Percentiles rank a stretch among this genome's conserved stretches.
phyloP scores from a whole-genome alignment of 2,888 invertebrate species.

The Machimus atricapillus region DNA sequence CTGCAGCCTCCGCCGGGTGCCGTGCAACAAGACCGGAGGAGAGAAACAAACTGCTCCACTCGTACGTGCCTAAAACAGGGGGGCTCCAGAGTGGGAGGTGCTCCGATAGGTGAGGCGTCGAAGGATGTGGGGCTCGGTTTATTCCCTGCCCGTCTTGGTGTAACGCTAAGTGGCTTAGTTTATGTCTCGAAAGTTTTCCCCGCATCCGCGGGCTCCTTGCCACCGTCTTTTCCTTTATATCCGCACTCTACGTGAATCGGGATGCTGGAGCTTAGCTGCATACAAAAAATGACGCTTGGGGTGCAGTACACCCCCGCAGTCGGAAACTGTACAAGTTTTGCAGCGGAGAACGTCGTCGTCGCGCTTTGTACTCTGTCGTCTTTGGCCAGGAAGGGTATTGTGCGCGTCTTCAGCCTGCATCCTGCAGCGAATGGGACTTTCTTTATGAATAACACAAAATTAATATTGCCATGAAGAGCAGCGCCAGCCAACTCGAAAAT shows the following conservation, averaged over 20 bases:
- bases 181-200: conserved; percentile 39
- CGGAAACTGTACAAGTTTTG: neutral
- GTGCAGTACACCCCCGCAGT: neutral
- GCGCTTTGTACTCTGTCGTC: neutral
- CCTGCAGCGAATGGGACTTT: neutral
- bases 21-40: neutral
- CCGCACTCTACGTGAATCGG: neutral
- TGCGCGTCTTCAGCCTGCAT: neutral
- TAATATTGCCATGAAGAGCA: neutral
- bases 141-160: neutral
- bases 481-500: neutral
- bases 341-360: neutral
- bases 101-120: neutral
- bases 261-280: neutral
- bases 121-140: neutral
- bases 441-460: neutral
- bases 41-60: neutral
- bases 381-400: neutral
- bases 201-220: neutral
- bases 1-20: neutral
- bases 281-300: neutral
- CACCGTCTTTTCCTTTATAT: neutral
- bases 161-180: conserved; percentile 36
- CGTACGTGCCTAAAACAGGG: neutral
- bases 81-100: neutral